Conservation (phyloP, 2,113 vertebrate species). For the Hassar affinis region DNA sequence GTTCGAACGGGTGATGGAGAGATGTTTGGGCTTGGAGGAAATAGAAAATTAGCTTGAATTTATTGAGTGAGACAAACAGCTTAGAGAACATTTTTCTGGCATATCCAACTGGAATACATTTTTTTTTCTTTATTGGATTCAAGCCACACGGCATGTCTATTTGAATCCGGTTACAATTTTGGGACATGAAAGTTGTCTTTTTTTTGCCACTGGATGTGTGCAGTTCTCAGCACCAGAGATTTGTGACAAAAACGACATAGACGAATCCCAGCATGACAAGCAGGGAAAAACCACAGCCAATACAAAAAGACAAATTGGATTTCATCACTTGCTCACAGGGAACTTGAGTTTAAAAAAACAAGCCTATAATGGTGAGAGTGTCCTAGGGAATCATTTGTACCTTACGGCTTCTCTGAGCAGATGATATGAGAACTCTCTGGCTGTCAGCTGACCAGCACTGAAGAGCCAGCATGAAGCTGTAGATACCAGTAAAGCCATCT, state of each 20-base stretch:
- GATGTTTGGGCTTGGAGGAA: neutral
- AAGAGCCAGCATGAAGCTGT: conserved; percentile 72
- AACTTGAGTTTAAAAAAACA: neutral
- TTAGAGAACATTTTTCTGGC: neutral
- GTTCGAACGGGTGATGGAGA: too few relatives aligned
- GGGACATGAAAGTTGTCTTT: neutral
- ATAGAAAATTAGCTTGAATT: neutral
- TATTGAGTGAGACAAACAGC: neutral
- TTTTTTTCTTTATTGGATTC: neutral
- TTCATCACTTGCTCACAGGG: neutral
- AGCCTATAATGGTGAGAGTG: neutral
- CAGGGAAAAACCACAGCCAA: neutral
- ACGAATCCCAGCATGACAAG: neutral
- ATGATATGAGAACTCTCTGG: conserved; percentile 78
- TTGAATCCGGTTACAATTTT: neutral
- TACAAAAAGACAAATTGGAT: neutral
- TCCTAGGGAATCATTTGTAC: conserved; percentile 63
- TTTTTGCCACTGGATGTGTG: neutral
- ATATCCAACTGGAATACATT: neutral
- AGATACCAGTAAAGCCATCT: conserved; percentile 88
- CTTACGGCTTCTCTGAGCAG: conserved; percentile 79
- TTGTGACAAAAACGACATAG: neutral
- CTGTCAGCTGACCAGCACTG: conserved; percentile 91
- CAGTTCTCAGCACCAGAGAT: neutral
- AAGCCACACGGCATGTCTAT: neutral